phyloP scores from a whole-genome alignment of 2,797 vertebrate species.

The Tinamus major region DNA sequence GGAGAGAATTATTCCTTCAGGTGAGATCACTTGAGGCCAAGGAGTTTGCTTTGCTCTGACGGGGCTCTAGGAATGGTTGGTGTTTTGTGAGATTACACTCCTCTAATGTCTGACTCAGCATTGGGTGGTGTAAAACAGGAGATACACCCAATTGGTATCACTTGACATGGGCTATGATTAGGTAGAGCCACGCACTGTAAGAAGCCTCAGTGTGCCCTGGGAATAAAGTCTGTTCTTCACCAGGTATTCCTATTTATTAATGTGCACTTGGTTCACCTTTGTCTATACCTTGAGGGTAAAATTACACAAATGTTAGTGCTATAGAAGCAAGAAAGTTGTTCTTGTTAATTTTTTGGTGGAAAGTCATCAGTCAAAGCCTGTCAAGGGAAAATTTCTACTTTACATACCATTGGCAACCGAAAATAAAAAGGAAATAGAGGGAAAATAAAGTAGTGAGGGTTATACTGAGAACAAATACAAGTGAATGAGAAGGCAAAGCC shows the following conservation, averaged over 20 bases:
- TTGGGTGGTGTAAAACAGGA: not conserved
- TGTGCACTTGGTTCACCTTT: not conserved
- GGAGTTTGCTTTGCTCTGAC: not conserved
- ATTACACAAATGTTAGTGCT: not conserved
- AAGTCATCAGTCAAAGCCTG: not conserved
- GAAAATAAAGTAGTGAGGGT: not conserved
- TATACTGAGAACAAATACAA: not conserved
- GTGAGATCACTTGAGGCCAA: not conserved
- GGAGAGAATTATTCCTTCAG: not conserved
- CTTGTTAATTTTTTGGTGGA: not conserved
- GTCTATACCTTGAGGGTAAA: not conserved
- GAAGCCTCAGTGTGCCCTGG: not conserved
- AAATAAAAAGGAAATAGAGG: not conserved
- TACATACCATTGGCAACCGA: not conserved
- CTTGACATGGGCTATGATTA: not conserved
- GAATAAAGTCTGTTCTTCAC: slow-evolving; percentile 58
- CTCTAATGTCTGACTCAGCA: slow-evolving; percentile 23
- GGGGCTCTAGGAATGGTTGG: not conserved
- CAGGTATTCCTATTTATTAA: not conserved
- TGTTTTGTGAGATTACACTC: not conserved
- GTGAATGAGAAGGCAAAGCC: not conserved
- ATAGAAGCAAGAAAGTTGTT: fast-evolving
- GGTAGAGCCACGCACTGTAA: not conserved
- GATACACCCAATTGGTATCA: not conserved
- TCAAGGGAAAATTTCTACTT: not conserved